phyloP scores from a whole-genome alignment of 2,888 invertebrate species.

The Leptogaster cylindrica region DNA sequence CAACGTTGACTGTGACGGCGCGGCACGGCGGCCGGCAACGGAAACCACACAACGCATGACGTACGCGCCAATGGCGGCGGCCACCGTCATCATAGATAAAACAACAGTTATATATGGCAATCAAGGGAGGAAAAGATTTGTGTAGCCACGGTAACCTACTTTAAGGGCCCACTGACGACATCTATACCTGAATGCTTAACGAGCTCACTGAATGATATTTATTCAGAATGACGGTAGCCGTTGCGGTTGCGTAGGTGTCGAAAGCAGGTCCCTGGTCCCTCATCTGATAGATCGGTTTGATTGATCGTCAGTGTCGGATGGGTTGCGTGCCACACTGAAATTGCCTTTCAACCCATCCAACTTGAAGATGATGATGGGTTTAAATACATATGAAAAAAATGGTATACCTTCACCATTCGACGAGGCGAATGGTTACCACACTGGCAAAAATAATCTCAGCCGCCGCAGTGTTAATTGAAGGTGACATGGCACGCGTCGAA shows the following conservation, averaged over 20 bases:
- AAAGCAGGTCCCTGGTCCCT: not conserved
- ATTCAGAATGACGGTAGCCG: not conserved
- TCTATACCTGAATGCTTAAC: not conserved
- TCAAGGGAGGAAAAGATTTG: constrained; percentile 13
- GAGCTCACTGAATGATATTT: too few species aligned
- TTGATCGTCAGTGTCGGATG: constrained; percentile 1
- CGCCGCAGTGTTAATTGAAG: constrained; percentile 40
- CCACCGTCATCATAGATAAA: not conserved
- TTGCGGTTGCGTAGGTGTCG: constrained; percentile 18
- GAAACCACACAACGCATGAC: too few species aligned
- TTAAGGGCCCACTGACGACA: not conserved
- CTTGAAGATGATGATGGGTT: not conserved
- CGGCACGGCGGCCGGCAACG: too few species aligned
- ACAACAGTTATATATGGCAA: not conserved
- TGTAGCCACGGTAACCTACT: constrained; percentile 18
- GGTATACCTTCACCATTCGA: constrained; percentile 13
- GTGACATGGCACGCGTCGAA: constrained; percentile 38
- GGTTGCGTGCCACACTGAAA: constrained; percentile 9
- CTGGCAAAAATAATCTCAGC: constrained; percentile 41
- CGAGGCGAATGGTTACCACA: constrained; percentile 29
- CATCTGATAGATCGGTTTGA: not conserved
- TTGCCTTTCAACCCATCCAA: not conserved
- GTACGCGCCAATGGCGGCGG: constrained; percentile 9
- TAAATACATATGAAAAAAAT: too few species aligned
- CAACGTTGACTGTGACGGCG: not conserved